Conservation (phyloP, 2,888 invertebrate species). For the Machimus rusticus region DNA sequence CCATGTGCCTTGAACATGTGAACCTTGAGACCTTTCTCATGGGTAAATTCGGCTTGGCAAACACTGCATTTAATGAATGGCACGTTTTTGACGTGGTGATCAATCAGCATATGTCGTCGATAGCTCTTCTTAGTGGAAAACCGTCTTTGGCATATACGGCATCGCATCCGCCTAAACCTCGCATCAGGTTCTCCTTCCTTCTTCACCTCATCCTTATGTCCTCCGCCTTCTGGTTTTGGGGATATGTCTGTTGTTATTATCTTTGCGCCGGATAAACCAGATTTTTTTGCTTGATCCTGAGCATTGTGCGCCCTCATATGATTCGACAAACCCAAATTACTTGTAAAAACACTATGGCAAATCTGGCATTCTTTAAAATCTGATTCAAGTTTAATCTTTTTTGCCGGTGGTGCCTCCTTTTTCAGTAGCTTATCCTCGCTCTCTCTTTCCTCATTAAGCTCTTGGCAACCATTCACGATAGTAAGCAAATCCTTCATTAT, state of each 20-base stretch:
- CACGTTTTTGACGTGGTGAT: slow-evolving; percentile 61
- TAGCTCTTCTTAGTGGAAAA: slow-evolving; percentile 62
- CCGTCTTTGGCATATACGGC: slow-evolving; percentile 61
- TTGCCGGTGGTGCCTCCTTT: slow-evolving; percentile 42
- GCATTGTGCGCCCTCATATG: slow-evolving; percentile 61
- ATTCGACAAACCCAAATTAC: slow-evolving; percentile 60
- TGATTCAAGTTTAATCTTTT: slow-evolving; percentile 43
- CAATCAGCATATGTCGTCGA: slow-evolving; percentile 62
- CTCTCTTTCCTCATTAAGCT: slow-evolving; percentile 54
- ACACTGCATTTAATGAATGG: slow-evolving; percentile 62
- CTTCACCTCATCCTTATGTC: slow-evolving; percentile 19
- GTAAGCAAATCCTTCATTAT: slow-evolving; percentile 62
- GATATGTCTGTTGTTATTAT: neutral
- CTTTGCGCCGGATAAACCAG: neutral
- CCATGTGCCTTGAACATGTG: slow-evolving; percentile 62
- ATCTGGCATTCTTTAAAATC: slow-evolving; percentile 57
- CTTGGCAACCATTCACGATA: slow-evolving; percentile 59
- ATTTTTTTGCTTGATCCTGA: slow-evolving; percentile 42
- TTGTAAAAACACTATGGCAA: slow-evolving; percentile 60
- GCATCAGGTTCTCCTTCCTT: neutral
- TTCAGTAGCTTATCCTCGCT: slow-evolving; percentile 53
- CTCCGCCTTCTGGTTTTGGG: slow-evolving; percentile 36
- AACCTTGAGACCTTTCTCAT: slow-evolving; percentile 62
- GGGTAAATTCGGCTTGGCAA: slow-evolving; percentile 63
- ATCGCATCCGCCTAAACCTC: slow-evolving; percentile 59